phyloP scores from a whole-genome alignment of 92 coral and sea anemone species.

The Parazoanthus swiftii region DNA sequence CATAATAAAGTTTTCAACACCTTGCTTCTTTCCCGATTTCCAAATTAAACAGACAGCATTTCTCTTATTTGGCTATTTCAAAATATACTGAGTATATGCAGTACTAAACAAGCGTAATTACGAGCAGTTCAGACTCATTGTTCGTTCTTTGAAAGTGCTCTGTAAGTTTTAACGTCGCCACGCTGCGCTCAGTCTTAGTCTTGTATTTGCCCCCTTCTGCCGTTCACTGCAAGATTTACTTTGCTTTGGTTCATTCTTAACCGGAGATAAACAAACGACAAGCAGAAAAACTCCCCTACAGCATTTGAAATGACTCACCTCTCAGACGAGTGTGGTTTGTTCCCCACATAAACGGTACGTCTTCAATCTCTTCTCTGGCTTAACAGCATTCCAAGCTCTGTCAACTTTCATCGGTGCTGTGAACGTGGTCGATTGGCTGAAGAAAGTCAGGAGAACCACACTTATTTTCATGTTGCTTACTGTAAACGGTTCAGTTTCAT shows the following conservation, averaged over 20 bases:
- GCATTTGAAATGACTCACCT: slow-evolving; percentile 26
- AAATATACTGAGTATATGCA: slow-evolving; percentile 13
- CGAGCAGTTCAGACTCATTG: slow-evolving; percentile 1
- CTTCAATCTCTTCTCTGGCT: neutral
- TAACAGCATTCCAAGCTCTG: neutral
- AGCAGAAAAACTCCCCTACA: neutral
- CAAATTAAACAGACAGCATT: neutral
- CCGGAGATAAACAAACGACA: neutral
- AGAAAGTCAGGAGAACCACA: neutral
- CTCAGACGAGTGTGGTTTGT: neutral
- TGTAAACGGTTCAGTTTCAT: neutral
- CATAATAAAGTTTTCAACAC: neutral
- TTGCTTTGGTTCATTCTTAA: neutral
- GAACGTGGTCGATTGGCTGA: slow-evolving; percentile 1
- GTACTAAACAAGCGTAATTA: slow-evolving; percentile 17
- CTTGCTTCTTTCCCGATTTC: neutral
- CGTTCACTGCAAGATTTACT: neutral
- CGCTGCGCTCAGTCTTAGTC: neutral
- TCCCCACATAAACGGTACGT: slow-evolving; percentile 1
- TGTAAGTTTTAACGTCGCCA: neutral
- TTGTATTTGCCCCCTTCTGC: slow-evolving; percentile 17
- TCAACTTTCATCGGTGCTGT: neutral
- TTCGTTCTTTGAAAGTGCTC: slow-evolving; percentile 2
- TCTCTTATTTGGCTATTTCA: slow-evolving; percentile 24
- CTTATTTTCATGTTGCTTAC: slow-evolving; percentile 1